These are phyloP conservation scores for Cichladusa arquata DNA, from an alignment of 2,113 vertebrate genomes.

Conservation along the genomic window DNA sequence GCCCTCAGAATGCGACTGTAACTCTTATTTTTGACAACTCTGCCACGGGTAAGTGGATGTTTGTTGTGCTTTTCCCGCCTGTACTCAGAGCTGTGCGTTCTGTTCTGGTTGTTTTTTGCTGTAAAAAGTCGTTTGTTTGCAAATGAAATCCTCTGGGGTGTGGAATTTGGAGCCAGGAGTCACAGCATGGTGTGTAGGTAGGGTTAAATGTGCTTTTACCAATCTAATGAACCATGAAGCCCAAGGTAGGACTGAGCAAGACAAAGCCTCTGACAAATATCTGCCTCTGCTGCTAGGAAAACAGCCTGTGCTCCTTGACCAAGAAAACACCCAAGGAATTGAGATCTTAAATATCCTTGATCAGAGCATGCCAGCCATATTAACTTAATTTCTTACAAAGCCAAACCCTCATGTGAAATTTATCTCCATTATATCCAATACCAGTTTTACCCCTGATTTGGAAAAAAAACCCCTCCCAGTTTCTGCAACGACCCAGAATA, in stretches of 20 bases:
- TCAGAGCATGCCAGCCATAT: neutral
- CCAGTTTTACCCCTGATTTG: neutral
- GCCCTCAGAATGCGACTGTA: slow-evolving; percentile 66
- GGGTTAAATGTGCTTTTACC: neutral
- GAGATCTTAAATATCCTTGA: neutral
- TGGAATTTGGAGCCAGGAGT: neutral
- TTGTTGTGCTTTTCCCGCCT: neutral
- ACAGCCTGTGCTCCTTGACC: neutral
- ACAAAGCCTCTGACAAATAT: neutral
- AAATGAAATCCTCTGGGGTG: neutral
- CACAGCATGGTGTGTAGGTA: neutral
- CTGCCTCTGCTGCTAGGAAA: neutral
- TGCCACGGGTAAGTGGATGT: slow-evolving; percentile 64
- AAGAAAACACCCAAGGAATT: neutral
- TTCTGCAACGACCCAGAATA: neutral
- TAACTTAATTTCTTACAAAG: neutral
- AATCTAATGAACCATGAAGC: neutral
- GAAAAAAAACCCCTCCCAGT: fast-evolving
- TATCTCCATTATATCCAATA: neutral
- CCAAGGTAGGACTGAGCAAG: neutral
- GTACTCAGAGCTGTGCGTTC: neutral
- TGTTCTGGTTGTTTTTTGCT: neutral
- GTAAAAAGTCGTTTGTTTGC: neutral
- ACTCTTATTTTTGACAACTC: slow-evolving; percentile 70
- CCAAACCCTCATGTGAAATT: neutral